Evolutionary conservation across 2,888 invertebrate species (phyloP), one percentile per base, ranked within the genome.

Genomic region (Pterobdella sp.): DNA sequence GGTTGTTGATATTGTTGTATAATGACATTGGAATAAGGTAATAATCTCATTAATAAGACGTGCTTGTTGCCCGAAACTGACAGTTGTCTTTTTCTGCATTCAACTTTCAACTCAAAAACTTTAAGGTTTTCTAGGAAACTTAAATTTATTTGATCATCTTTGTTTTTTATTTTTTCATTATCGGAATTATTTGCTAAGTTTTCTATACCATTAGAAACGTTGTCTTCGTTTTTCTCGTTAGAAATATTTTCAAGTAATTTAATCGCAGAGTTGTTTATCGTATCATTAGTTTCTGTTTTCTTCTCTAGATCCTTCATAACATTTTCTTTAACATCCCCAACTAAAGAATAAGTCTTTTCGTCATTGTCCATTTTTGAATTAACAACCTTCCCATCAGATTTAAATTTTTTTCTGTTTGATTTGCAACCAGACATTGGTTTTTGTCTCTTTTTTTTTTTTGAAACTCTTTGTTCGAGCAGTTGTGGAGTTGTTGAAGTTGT

Each of bases 41-140:
- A 26, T 18, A 71, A 52, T 31, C 71, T 56, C 36, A 63, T n/a
- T 34, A 71, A 36, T 2, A 71, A 37, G 26, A 32, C 63, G 31
- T 71, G 71, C 36, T 71, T 71, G 63, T 71, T 71, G 22, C 71
- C 71, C 1, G 71, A 71, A 1, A 71, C 71, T 2, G 63, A 63
- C 10, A 71, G 31, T n/a, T 71, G 60, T 26, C 71, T 60, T 35
- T 71, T 71, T n/a, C 71, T 42, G 37, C 71, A 71, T n/a, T 71
- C 71, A 34, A 71, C 71, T 32, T 71, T 71, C 63, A 71, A 52
- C 63, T 71, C 71, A 34, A 71, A 71, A 10, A 71, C 71, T n/a
- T 71, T 71, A 14, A 71, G 14, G 36, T 71, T 71, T 35, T 71
- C 71, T 22, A 71, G 36, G n/a, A 56, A 56, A 56, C 60, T 56